Percentiles rank a stretch among this genome's conserved stretches.
Evolutionary conservation across 2,888 invertebrate genomes (phyloP).

Genomic region (Apamea crenata): DNA sequence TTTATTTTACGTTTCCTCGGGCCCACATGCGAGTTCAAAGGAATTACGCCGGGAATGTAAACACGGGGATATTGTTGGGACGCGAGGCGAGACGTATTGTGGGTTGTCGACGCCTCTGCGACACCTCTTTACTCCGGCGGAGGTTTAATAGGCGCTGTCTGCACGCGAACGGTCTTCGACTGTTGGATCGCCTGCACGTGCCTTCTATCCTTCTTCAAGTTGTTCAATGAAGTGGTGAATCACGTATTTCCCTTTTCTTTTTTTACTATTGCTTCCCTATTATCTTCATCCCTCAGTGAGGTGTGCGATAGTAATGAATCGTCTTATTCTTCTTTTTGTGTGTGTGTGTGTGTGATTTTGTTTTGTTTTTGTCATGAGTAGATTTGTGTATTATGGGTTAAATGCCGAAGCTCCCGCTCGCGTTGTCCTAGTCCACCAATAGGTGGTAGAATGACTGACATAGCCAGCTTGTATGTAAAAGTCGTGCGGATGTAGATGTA

Average conservation of each 20-base stretch:
- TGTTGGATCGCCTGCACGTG: not conserved
- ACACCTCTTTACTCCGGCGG: slow-evolving; percentile 48
- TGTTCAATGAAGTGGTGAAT: not conserved
- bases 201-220: not conserved
- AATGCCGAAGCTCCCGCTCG: not conserved
- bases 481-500: not conserved
- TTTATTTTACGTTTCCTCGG: slow-evolving; percentile 90
- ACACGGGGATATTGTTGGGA: slow-evolving; percentile 84
- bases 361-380: too few relatives aligned
- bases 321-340: not conserved
- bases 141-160: slow-evolving; percentile 17
- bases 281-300: not conserved
- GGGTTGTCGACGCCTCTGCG: slow-evolving; percentile 61
- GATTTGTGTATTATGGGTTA: not conserved
- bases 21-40: slow-evolving; percentile 90
- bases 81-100: slow-evolving; percentile 70
- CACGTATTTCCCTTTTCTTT: too few relatives aligned
- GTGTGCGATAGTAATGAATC: not conserved
- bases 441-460: not conserved
- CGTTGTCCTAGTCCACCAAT: not conserved
- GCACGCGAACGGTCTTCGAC: slow-evolving; percentile 5
- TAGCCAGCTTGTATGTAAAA: not conserved
- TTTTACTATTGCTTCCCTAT: not conserved
- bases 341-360: too few relatives aligned
- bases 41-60: slow-evolving; percentile 86